These are phyloP conservation scores for Accipiter cooperii DNA, from an alignment of 2,113 vertebrate genomes.

Conservation along the genomic window DNA sequence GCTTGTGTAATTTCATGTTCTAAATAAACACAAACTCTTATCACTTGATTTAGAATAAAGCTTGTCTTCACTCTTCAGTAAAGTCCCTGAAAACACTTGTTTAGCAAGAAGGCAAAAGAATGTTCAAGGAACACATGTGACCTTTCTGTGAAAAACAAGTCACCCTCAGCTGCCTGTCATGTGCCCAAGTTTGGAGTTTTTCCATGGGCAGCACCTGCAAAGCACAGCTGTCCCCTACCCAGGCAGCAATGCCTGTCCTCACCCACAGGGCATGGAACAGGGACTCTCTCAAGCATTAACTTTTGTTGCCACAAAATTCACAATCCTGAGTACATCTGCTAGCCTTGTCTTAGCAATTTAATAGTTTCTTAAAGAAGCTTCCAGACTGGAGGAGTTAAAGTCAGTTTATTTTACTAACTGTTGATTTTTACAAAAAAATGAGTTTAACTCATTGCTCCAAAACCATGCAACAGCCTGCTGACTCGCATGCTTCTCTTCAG, in stretches of 20 bases:
- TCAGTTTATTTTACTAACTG: neutral
- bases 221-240: too few relatives aligned
- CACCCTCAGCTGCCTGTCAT: too few relatives aligned
- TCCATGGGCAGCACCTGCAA: rapidly evolving
- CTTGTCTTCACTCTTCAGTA: rapidly evolving
- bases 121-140: rapidly evolving
- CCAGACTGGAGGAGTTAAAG: rapidly evolving
- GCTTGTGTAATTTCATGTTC: rapidly evolving
- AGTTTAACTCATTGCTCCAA: neutral
- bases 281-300: rapidly evolving
- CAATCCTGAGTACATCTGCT: rapidly evolving
- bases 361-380: neutral
- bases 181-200: neutral
- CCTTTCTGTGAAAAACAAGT: too few relatives aligned
- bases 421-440: neutral
- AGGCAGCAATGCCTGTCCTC: too few relatives aligned
- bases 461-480: rapidly evolving
- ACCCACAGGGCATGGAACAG: rapidly evolving
- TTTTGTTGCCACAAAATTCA: too few relatives aligned
- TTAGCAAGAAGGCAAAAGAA: too few relatives aligned
- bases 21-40: neutral
- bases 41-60: rapidly evolving
- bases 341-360: rapidly evolving
- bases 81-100: neutral
- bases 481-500: neutral